A percentile compares a stretch with the other conserved stretches of the same genome.
phyloP scores from a whole-genome alignment of 2,888 invertebrate species.

The Orthosia gracilis region DNA sequence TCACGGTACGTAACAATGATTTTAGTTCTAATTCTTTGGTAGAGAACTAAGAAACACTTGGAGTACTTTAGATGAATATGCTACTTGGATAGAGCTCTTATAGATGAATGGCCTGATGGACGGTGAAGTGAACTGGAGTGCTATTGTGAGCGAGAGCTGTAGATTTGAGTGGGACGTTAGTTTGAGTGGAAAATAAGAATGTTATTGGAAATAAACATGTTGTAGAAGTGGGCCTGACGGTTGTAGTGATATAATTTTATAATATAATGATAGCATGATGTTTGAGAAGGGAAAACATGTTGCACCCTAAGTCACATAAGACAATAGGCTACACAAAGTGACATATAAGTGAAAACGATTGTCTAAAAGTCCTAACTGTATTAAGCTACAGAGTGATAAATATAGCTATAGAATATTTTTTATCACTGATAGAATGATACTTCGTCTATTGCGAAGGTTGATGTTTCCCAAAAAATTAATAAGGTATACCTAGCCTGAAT shows the following conservation, averaged over 20 bases:
- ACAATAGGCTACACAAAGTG: too few relatives aligned
- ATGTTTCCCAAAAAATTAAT: too few relatives aligned
- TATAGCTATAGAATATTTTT: too few relatives aligned
- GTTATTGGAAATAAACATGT: conserved; percentile 7
- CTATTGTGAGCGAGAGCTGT: conserved; percentile 37
- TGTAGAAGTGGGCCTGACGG: background rate
- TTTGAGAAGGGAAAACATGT: too few relatives aligned
- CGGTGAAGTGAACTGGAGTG: conserved; percentile 31
- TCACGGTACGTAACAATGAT: background rate
- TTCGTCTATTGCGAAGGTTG: too few relatives aligned
- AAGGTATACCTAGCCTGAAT: too few relatives aligned
- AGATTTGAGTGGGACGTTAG: conserved; percentile 41
- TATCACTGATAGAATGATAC: too few relatives aligned
- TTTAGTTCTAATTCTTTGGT: background rate
- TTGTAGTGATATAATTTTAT: background rate
- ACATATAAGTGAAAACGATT: too few relatives aligned
- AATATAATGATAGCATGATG: too few relatives aligned
- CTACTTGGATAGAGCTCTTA: conserved; percentile 21
- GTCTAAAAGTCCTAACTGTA: too few relatives aligned
- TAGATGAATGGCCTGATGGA: conserved; percentile 35
- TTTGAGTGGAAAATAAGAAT: conserved; percentile 11
- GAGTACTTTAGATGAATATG: conserved; percentile 4
- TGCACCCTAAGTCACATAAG: too few relatives aligned
- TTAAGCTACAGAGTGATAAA: too few relatives aligned
- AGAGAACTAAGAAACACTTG: conserved; percentile 4